A percentile compares a stretch with the other conserved stretches of the same genome.
Conservation (phyloP, 2,113 vertebrate species). For the Lathamus discolor region DNA sequence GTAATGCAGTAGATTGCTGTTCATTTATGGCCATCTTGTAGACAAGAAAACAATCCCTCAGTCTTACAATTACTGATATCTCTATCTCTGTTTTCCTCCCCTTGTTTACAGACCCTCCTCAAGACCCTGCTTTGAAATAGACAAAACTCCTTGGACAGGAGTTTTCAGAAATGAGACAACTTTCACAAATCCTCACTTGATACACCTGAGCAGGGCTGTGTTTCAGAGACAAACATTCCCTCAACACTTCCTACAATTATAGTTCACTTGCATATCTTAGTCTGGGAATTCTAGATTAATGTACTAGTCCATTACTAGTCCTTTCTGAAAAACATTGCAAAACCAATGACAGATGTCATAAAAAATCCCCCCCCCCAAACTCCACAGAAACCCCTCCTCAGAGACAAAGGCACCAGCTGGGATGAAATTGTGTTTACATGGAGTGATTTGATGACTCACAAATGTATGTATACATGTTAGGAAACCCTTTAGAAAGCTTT, state of each 20-base stretch:
- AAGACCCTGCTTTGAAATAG: not conserved
- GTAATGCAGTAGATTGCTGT: not conserved
- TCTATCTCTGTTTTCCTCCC: not conserved
- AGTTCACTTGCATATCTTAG: not conserved
- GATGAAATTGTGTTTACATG: not conserved
- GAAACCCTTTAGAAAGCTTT: not conserved
- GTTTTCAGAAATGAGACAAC: not conserved
- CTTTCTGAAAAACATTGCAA: not conserved
- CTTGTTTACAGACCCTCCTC: not conserved
- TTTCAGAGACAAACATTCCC: not conserved
- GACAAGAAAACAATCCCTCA: not conserved
- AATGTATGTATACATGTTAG: not conserved
- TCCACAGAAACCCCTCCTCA: not conserved
- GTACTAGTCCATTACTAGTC: not conserved
- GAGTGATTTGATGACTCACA: not conserved
- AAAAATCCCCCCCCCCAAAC: not conserved
- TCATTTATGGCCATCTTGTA: not conserved
- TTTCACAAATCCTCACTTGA: not conserved
- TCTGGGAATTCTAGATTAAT: not conserved
- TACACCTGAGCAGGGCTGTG: not conserved
- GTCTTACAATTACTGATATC: not conserved
- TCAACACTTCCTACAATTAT: not conserved
- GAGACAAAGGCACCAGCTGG: not conserved
- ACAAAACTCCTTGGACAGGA: not conserved
- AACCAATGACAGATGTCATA: not conserved